Base-by-base conservation (phyloP, 2,888 invertebrate genomes). In the Abrostola tripartita region DNA sequence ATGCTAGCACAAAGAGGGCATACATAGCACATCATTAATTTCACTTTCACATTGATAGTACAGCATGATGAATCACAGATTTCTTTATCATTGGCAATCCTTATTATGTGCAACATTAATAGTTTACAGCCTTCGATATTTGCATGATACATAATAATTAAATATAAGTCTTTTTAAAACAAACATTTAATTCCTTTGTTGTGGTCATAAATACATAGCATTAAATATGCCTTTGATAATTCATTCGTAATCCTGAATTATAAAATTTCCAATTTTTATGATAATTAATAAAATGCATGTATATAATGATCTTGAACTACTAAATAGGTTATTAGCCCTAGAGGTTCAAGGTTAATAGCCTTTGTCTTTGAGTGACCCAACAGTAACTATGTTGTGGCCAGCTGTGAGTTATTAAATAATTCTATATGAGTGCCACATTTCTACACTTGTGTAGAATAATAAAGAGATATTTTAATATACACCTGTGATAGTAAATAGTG, bases 41-140 rank as follows among this genome's bases (percentile, higher is more conserved):
- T 74, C 64, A 76, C 77, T 78, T 78, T 76, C 71, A 66, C 68
- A 56, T 67, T 60, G 63, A 61, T 36, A 58, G 41, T 24, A 4
- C 24, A 24, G 40, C 57, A 56, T 50, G 38, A 62, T 65, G 66
- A 64, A 51, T 70, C 62, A 71, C 50, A 59, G 37, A 63, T 65
- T 61, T 54, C 51, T 55, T 56, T 42, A 49, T 14, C 55, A 36
- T 70, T 74, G 74, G 74, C 60, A 52, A 58, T 37, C 42, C 41
- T 56, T 8, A 49, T 42, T 49, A 40, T 54, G 37, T 59, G 55
- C 38, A 67, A 57, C 50, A 51, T 67, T n/a, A 56, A 61, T 42
- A 35, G 58, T 49, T 42, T 53, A 12, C 36, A 10, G 8, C 49
- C 49, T 42, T 49, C 49, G 6, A 24, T 37, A 36, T 12, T 10